Conservation (phyloP, 2,797 vertebrate genomes). For the Spondyliosoma cantharus region DNA sequence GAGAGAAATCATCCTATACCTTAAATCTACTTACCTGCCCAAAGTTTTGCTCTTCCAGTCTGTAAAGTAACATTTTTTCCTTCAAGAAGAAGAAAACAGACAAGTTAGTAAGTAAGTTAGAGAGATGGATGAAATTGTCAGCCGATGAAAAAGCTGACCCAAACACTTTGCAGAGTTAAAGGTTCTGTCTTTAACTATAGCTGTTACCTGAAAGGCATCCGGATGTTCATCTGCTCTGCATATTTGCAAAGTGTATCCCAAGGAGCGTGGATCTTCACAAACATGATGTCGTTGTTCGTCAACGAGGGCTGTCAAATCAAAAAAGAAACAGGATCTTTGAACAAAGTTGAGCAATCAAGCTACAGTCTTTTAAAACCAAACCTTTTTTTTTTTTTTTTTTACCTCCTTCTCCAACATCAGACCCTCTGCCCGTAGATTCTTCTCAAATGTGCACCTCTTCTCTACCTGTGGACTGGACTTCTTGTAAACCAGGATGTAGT, state of each 20-base stretch:
- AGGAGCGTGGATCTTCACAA: conserved; percentile 96
- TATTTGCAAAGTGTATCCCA: conserved; percentile 99
- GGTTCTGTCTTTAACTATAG: not conserved
- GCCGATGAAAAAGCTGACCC: not conserved
- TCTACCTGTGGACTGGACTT: conserved; percentile 96
- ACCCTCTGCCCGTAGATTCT: conserved; percentile 95
- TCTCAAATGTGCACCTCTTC: conserved; percentile 97
- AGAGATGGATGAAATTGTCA: not conserved
- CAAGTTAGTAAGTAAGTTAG: conserved; percentile 29
- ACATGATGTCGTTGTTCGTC: conserved; percentile 98
- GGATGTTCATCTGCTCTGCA: conserved; percentile 98
- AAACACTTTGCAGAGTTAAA: not conserved
- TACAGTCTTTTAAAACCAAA: not conserved
- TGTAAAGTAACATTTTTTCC: conserved; percentile 98
- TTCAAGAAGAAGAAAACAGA: conserved; percentile 83
- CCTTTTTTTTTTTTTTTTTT: not conserved
- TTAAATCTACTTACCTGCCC: conserved; percentile 87
- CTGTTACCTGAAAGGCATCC: conserved; percentile 97
- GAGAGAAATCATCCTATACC: conserved; percentile 16
- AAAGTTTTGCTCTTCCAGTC: conserved; percentile 95
- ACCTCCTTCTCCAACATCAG: conserved; percentile 99
- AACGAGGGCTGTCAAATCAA: conserved; percentile 88
- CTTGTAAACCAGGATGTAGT: conserved; percentile 98
- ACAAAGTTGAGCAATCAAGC: not conserved
- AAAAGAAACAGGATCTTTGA: conserved; percentile 32